Conservation (phyloP, 2,888 invertebrate species). For the Drosophila nr. medialis region DNA sequence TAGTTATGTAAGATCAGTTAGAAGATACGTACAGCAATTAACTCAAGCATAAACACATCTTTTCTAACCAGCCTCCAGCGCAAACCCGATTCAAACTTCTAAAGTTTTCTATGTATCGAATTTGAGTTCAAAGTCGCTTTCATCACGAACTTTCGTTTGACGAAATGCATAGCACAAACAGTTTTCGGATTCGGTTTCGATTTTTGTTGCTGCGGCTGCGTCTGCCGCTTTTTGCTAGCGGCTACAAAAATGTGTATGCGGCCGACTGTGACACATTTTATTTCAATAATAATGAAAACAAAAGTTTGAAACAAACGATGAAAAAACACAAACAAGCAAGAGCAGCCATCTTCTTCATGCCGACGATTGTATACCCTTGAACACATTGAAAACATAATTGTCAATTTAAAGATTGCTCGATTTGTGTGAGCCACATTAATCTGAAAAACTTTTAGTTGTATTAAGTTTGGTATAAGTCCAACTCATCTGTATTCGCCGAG, state of each 20-base stretch:
- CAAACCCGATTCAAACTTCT: background rate
- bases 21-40: background rate
- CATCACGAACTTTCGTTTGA: slow-evolving; percentile 70
- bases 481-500: background rate
- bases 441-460: background rate
- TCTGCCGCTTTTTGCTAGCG: slow-evolving; percentile 47
- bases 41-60: background rate
- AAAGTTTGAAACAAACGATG: slow-evolving; percentile 65
- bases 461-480: background rate
- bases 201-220: slow-evolving; percentile 12
- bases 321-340: slow-evolving; percentile 21
- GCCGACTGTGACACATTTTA: slow-evolving; percentile 43
- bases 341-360: background rate
- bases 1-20: slow-evolving; percentile 17
- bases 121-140: slow-evolving; percentile 48
- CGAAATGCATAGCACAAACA: slow-evolving; percentile 29
- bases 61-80: background rate
- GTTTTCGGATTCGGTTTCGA: slow-evolving; percentile 20
- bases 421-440: background rate
- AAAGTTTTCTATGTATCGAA: slow-evolving; percentile 19
- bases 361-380: background rate
- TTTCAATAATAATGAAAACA: slow-evolving; percentile 75
- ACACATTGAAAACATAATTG: background rate
- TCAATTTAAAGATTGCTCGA: background rate
- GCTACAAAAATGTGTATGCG: slow-evolving; percentile 61